Evolutionary conservation across 2,888 invertebrate genomes (phyloP).

Genomic region (Euclidia mi): DNA sequence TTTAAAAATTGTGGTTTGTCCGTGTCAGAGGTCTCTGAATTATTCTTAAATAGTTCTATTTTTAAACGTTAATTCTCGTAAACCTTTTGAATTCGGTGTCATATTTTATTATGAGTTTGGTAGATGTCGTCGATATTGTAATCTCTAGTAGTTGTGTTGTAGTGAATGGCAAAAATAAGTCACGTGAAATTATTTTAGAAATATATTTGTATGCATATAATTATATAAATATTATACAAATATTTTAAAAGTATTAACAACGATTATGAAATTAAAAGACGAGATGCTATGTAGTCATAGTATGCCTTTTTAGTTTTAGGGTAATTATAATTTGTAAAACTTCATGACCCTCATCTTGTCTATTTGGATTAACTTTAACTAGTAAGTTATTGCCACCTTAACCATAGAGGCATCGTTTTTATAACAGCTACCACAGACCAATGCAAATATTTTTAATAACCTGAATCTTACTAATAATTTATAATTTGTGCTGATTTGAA

Average conservation of each 20-base stretch:
- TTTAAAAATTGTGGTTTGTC: neutral
- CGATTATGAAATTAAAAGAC: conserved; percentile 30
- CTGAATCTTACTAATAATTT: too few relatives aligned
- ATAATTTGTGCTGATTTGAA: too few relatives aligned
- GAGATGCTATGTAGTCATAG: conserved; percentile 4
- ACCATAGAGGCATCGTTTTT: neutral
- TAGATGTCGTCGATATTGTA: conserved; percentile 28
- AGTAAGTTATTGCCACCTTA: neutral
- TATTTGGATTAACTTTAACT: neutral
- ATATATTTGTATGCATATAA: conserved; percentile 13
- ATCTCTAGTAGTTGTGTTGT: conserved; percentile 32
- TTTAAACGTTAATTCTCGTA: neutral
- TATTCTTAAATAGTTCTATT: conserved; percentile 1
- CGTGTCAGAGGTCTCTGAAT: neutral
- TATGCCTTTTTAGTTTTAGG: conserved; percentile 45
- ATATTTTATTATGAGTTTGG: conserved; percentile 27
- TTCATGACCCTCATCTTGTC: conserved; percentile 36
- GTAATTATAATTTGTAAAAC: conserved; percentile 17
- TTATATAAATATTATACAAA: neutral
- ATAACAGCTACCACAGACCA: conserved; percentile 34
- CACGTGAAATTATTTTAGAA: conserved; percentile 35
- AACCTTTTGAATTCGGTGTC: conserved; percentile 19
- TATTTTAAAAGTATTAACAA: conserved; percentile 38
- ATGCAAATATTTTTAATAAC: neutral
- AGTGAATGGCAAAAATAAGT: conserved; percentile 12